phyloP scores from a whole-genome alignment of 2,888 invertebrate species.

The Geotrupes spiniger region DNA sequence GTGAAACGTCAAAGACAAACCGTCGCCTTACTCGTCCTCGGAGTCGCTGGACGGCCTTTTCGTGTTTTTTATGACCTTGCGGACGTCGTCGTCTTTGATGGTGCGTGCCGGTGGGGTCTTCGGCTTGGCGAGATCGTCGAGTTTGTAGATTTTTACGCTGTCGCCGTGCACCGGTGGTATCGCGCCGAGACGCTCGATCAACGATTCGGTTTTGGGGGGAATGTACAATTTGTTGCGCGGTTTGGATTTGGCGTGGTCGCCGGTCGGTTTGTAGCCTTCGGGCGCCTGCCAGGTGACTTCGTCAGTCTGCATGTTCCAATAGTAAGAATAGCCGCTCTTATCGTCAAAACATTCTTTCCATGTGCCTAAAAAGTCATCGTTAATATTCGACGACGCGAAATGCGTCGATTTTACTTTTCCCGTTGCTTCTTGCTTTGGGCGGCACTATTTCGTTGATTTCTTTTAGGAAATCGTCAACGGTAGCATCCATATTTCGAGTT shows the following conservation, averaged over 20 bases:
- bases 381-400: conserved; percentile 4
- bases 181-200: conserved; percentile 5
- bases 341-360: conserved; percentile 67
- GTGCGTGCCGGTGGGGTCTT: conserved; percentile 8
- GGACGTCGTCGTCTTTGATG: not conserved
- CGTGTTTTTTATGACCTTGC: not conserved
- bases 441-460: conserved; percentile 48
- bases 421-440: conserved; percentile 27
- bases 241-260: not conserved
- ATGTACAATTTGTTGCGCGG: conserved; percentile 29
- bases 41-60: conserved; percentile 29
- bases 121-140: conserved; percentile 26
- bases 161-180: conserved; percentile 22
- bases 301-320: conserved; percentile 63
- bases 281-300: conserved; percentile 66
- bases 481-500: conserved; percentile 40
- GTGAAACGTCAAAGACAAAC: not conserved
- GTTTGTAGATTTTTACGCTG: conserved; percentile 35
- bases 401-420: conserved; percentile 23
- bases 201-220: conserved; percentile 25
- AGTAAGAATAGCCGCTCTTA: conserved; percentile 60
- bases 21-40: conserved; percentile 39
- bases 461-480: conserved; percentile 47
- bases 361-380: conserved; percentile 41
- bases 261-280: conserved; percentile 43